Evolutionary conservation across 2,113 vertebrate genomes (phyloP).

Genomic region (Egretta garzetta): DNA sequence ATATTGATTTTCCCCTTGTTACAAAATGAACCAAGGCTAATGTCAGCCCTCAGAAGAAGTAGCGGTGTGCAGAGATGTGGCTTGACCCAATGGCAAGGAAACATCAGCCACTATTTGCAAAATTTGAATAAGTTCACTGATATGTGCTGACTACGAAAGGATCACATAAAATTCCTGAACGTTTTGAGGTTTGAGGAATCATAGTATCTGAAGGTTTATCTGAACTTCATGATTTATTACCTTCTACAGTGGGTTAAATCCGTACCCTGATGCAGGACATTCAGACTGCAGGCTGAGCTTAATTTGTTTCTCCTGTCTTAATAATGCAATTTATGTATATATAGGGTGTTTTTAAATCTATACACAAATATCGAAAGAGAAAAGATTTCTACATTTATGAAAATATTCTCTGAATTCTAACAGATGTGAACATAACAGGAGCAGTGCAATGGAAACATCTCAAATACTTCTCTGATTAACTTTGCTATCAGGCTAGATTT

Average conservation of each 20-base stretch:
- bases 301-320: neutral
- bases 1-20: neutral
- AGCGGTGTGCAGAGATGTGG: neutral
- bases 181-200: neutral
- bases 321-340: neutral
- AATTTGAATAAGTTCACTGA: neutral
- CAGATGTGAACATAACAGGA: neutral
- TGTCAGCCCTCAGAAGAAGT: accelerated
- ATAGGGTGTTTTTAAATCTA: neutral
- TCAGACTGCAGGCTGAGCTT: neutral
- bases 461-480: neutral
- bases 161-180: neutral
- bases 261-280: neutral
- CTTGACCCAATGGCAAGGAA: neutral
- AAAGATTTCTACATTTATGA: neutral
- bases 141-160: neutral
- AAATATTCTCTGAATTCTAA: neutral
- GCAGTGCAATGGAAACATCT: neutral
- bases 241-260: neutral
- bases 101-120: neutral
- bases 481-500: neutral
- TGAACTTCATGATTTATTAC: neutral
- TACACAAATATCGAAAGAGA: neutral
- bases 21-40: neutral
- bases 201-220: neutral